Evolutionary conservation across 2,113 vertebrate species (phyloP), one percentile per base, ranked within the genome.

Genomic region (Holacanthus passer): DNA sequence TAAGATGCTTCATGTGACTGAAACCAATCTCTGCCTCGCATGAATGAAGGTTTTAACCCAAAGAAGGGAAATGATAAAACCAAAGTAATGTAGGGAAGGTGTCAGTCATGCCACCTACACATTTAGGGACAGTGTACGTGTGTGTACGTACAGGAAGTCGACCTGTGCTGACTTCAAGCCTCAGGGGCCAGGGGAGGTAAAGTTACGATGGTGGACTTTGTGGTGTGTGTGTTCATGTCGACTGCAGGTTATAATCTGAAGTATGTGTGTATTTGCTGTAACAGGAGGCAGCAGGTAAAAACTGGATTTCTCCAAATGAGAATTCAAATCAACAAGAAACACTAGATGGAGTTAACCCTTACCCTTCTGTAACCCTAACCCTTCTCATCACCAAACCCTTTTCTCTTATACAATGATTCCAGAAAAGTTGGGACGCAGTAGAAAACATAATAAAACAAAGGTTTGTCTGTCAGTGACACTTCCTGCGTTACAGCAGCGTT

Each of bases 21-120:
- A 20, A 31, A 12, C 31, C 14, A 31, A 43, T 7, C 35, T 41
- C 50, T 12, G 16, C 52, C 16, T n/a, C 7, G 0, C 27, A n/a
- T 27, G 10, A 19, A 24, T 8, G 9, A 24, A 60, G 12, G 35
- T 64, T 67, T 68, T n/a, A 73, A 13, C 32, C n/a, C 10, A 29
- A 16, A 13, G 19, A 37, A 72, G 11, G 4, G 10, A 43, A 29
- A 5, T 20, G 20, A 24, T 48, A 22, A 48, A 48, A 31, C 5
- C 27, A 20, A 45, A 24, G 22, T 4, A 7, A 48, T 27, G 20
- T n/a, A 48, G 14, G 27, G 24, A 2, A 7, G 63, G 39, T 19
- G 2, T 27, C 41, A 50, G 67, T 77, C 29, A 31, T 31, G 52
- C 73, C 75, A 82, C 69, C 50, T 29, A 41, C 65, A 66, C 39